Percentiles rank a stretch among this genome's conserved stretches.
Conservation (phyloP, 2,113 vertebrate species). For the Excalfactoria chinensis region DNA sequence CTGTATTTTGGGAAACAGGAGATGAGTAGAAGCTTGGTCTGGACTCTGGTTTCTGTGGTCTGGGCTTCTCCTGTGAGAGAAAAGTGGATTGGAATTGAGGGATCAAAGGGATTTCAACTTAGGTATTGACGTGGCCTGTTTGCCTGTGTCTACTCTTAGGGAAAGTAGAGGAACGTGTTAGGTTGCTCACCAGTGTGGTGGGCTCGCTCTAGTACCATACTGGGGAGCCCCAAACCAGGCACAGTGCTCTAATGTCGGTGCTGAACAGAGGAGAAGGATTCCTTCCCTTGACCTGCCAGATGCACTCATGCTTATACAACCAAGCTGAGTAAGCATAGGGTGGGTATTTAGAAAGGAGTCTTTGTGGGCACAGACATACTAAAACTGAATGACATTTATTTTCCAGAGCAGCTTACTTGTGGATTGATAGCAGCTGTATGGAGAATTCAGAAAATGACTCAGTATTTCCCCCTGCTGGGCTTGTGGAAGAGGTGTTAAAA, state of each 20-base stretch:
- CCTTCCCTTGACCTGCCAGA: not conserved
- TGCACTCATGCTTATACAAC: not conserved
- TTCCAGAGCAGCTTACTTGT: not conserved
- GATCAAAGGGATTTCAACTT: not conserved
- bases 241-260: not conserved
- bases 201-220: not conserved
- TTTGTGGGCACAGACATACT: not conserved
- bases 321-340: not conserved
- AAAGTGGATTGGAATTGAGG: not conserved
- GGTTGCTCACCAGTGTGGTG: not conserved
- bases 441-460: not conserved
- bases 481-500: not conserved
- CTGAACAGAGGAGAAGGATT: not conserved
- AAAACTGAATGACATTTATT: not conserved
- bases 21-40: rapidly evolving
- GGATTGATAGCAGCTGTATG: rapidly evolving
- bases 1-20: not conserved
- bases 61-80: not conserved
- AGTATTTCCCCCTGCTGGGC: not conserved
- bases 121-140: not conserved
- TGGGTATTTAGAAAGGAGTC: not conserved
- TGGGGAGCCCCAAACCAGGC: not conserved
- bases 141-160: not conserved
- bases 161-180: not conserved
- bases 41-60: rapidly evolving